A percentile compares a stretch with the other conserved stretches of the same genome.
These are phyloP conservation scores for Yponomeuta plumbellus DNA, from an alignment of 2,888 invertebrate species.

Conservation along the genomic window DNA sequence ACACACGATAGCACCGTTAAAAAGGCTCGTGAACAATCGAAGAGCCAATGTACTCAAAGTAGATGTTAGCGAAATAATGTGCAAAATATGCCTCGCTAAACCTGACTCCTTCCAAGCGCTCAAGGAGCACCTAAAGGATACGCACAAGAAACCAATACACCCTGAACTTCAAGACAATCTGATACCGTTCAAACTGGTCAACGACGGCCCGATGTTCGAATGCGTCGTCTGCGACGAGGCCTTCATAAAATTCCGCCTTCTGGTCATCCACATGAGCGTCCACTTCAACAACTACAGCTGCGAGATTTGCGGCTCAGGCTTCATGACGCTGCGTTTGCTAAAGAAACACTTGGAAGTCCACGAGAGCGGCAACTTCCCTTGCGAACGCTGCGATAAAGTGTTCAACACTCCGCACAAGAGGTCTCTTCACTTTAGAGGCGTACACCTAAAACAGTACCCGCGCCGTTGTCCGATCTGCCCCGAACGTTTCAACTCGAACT, in stretches of 20 bases:
- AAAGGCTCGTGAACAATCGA: conserved; percentile 57
- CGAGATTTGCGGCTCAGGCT: conserved; percentile 64
- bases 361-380: conserved; percentile 61
- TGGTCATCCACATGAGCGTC: conserved; percentile 68
- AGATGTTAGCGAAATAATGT: conserved; percentile 54
- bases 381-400: conserved; percentile 58
- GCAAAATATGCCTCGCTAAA: conserved; percentile 48
- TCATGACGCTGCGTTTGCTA: conserved; percentile 60
- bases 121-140: conserved; percentile 53
- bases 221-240: conserved; percentile 59
- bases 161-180: conserved; percentile 60
- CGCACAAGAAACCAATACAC: conserved; percentile 53
- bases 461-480: conserved; percentile 65
- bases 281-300: conserved; percentile 70
- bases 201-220: conserved; percentile 43
- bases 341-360: conserved; percentile 68
- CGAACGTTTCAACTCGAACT: conserved; percentile 65
- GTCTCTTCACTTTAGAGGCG: conserved; percentile 57
- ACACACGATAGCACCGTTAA: conserved; percentile 54
- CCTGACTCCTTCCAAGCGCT: conserved; percentile 43
- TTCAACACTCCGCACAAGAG: conserved; percentile 62
- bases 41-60: conserved; percentile 62
- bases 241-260: conserved; percentile 60
- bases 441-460: conserved; percentile 60
- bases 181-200: conserved; percentile 59